phyloP scores from a whole-genome alignment of 2,113 vertebrate species.

The Dryoscopus gambensis region DNA sequence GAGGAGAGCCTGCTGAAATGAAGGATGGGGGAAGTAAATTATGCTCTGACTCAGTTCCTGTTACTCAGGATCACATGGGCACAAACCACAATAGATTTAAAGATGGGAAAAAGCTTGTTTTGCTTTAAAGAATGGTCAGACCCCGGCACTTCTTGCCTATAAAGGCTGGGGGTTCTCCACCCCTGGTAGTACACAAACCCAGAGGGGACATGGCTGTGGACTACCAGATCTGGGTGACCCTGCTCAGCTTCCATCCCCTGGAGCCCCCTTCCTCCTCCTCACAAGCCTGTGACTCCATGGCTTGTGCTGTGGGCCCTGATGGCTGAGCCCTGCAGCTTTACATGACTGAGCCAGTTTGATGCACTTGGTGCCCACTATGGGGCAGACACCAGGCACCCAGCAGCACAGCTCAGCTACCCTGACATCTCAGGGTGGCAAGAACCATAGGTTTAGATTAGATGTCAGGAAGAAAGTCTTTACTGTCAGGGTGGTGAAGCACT shows the following conservation, averaged over 20 bases:
- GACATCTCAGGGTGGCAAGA: background rate
- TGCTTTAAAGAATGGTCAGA: background rate
- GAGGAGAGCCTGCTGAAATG: background rate
- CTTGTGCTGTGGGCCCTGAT: accelerated
- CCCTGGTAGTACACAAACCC: background rate
- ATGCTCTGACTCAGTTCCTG: background rate
- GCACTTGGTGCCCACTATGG: accelerated
- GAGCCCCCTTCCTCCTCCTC: background rate
- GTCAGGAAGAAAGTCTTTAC: background rate
- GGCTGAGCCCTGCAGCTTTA: background rate
- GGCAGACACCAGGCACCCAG: background rate
- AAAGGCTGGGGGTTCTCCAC: accelerated
- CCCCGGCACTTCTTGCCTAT: background rate
- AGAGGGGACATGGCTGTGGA: accelerated
- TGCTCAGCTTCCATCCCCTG: background rate
- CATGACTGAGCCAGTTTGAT: accelerated
- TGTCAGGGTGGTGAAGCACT: background rate
- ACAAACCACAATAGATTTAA: background rate
- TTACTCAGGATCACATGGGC: background rate
- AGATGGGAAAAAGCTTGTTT: background rate
- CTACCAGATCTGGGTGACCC: background rate
- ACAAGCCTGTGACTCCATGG: accelerated
- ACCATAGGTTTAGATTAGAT: background rate
- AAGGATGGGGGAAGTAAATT: background rate
- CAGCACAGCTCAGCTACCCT: background rate